Percentiles rank a stretch among this genome's conserved stretches.
Conservation (phyloP, 1,140 invertebrate genomes). For the Goniozus legneri region DNA sequence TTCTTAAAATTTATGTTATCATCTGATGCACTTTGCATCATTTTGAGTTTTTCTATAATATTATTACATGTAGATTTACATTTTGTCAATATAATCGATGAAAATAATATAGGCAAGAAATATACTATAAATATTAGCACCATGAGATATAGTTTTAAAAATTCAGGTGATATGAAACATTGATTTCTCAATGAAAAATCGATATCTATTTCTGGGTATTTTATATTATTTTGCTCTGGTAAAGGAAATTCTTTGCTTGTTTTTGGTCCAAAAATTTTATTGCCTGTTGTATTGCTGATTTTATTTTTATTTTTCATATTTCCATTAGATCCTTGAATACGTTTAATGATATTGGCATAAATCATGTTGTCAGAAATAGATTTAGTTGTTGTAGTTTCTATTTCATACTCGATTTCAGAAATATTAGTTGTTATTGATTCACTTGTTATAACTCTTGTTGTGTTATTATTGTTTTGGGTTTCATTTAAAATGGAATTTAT, state of each 20-base stretch:
- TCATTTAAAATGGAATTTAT: slow-evolving; percentile 15
- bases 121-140: slow-evolving; percentile 29
- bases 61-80: slow-evolving; percentile 6
- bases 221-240: not conserved
- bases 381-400: not conserved
- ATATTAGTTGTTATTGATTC: not conserved
- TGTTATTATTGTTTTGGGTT: not conserved
- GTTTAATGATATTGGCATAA: slow-evolving; percentile 22
- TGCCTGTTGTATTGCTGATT: not conserved
- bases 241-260: not conserved
- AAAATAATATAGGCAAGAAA: slow-evolving; percentile 29
- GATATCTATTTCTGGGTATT: not conserved
- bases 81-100: slow-evolving; percentile 24
- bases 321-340: slow-evolving; percentile 16
- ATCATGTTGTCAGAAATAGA: slow-evolving; percentile 14
- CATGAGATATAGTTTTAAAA: slow-evolving; percentile 30
- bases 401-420: not conserved
- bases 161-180: slow-evolving; percentile 28
- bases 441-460: not conserved
- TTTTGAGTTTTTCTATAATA: not conserved
- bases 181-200: not conserved
- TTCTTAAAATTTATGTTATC: not conserved
- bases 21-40: not conserved
- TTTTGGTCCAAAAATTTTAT: not conserved
- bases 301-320: slow-evolving; percentile 9